Base-by-base conservation (phyloP, 2,797 vertebrate species). In the Psittacula derbiana region DNA sequence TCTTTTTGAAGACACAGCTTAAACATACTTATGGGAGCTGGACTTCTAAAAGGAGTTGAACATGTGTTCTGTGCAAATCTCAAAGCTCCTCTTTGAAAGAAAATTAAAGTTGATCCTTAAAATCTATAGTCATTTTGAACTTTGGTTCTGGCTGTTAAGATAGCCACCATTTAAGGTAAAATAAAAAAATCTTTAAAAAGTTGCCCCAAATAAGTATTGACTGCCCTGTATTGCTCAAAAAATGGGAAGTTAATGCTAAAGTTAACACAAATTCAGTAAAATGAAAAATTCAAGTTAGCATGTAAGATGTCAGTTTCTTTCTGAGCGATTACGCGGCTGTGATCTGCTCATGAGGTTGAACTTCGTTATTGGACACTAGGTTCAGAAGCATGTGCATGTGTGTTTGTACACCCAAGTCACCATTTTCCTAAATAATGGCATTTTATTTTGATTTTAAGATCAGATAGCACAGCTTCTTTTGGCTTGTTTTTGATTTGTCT, bases 321-420 rank as follows among this genome's bases (percentile, higher is more conserved):
- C n/a, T 43, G 75, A 87, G 25, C 2, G 1, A 16, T 50, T 55
- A 21, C 2, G 2, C 81, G 76, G n/a, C 89, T 89, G 18, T 85
- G 25, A 66, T 91, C 58, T 86, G 47, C 49, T 90, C 41, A 24
- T 27, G 20, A 75, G 67, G 78, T 3, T 71, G 46, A 62, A 44
- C 25, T 70, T 84, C 17, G 4, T 62, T 84, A 27, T 27, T 86
- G 43, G 57, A 94, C 24, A 40, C 47, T 47, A 78, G 14, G 9
- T 90, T 76, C 75, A 67, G 85, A 78, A 94, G 82, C 88, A 87
- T 79, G 65, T 92, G 90, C 82, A 83, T 95, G 87, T 66, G 47
- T 90, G 69, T 80, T 50, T 93, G 80, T 95, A 76, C 60, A 86
- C 71, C 36, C 21, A 27, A 58, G 31, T 83, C 27, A 65, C 36